Evolutionary conservation across 2,113 vertebrate genomes (phyloP).

Genomic region (Cromileptes altivelis): DNA sequence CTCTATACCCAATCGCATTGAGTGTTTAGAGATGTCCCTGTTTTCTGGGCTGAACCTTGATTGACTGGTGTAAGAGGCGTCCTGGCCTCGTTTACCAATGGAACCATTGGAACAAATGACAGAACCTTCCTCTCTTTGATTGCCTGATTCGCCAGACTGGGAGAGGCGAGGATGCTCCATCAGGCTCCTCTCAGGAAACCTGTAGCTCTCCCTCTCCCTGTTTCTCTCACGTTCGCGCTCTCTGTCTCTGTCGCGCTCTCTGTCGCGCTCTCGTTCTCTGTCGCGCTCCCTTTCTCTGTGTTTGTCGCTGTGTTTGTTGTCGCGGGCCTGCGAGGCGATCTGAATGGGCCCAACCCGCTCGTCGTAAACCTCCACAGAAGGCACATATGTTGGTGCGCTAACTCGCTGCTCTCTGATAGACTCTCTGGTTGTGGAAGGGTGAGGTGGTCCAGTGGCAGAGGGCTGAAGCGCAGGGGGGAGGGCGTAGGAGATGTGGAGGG

Average conservation of each 20-base stretch:
- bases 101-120: constrained; percentile 92
- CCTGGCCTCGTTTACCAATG: constrained; percentile 85
- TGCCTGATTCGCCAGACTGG: constrained; percentile 83
- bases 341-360: constrained; percentile 94
- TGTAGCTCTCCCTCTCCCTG: constrained; percentile 80
- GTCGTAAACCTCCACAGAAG: constrained; percentile 95
- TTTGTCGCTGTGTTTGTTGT: constrained; percentile 84
- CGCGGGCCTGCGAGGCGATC: constrained; percentile 93
- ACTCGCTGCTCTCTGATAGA: constrained; percentile 92
- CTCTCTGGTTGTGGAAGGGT: constrained; percentile 86
- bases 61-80: constrained; percentile 83
- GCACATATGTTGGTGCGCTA: constrained; percentile 95
- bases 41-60: constrained; percentile 87
- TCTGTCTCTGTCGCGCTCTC: constrained; percentile 61
- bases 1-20: constrained; percentile 85
- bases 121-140: constrained; percentile 91
- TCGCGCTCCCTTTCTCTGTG: constrained; percentile 85
- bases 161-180: constrained; percentile 80
- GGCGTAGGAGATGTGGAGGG: constrained; percentile 86
- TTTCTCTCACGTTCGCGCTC: constrained; percentile 83
- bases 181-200: constrained; percentile 82
- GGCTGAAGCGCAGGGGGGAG: constrained; percentile 84
- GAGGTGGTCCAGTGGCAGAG: constrained; percentile 72
- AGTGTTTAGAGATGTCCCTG: constrained; percentile 89
- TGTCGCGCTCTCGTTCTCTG: constrained; percentile 67